Evolutionary conservation across 2,888 invertebrate genomes (phyloP).

Genomic region (Harpalus rufipes): DNA sequence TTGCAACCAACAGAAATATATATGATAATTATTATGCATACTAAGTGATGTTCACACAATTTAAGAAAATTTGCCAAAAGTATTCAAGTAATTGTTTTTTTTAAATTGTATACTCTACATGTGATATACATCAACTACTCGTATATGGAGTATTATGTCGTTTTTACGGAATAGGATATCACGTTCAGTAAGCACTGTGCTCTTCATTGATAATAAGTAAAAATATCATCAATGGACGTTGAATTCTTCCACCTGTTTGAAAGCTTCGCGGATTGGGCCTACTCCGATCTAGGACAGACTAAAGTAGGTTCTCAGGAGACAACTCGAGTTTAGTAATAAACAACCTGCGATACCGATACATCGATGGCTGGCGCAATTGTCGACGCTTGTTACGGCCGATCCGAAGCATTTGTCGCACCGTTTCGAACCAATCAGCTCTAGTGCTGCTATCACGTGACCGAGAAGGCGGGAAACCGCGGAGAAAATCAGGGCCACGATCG

Average conservation of each 20-base stretch:
- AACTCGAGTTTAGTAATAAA: conserved; percentile 71
- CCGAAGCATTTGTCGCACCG: conserved; percentile 61
- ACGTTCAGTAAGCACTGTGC: too few relatives aligned
- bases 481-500: conserved; percentile 68
- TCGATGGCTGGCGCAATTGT: conserved; percentile 74
- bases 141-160: too few relatives aligned
- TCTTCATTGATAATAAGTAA: too few relatives aligned
- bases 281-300: background rate
- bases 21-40: too few relatives aligned
- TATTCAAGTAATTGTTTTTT: too few relatives aligned
- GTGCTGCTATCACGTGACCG: conserved; percentile 70
- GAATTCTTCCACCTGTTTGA: background rate
- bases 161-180: too few relatives aligned
- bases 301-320: background rate
- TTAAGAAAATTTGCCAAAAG: too few relatives aligned
- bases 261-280: background rate
- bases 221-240: too few relatives aligned
- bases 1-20: too few relatives aligned
- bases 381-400: conserved; percentile 69
- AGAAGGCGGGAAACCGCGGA: conserved; percentile 72
- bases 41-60: too few relatives aligned
- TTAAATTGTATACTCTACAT: too few relatives aligned
- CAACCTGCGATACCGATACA: conserved; percentile 70
- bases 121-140: too few relatives aligned
- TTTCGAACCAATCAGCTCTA: conserved; percentile 51